Percentiles rank a stretch among this genome's conserved stretches.
Conservation (phyloP, 2,888 invertebrate genomes). For the Ectemnius cavifrons region DNA sequence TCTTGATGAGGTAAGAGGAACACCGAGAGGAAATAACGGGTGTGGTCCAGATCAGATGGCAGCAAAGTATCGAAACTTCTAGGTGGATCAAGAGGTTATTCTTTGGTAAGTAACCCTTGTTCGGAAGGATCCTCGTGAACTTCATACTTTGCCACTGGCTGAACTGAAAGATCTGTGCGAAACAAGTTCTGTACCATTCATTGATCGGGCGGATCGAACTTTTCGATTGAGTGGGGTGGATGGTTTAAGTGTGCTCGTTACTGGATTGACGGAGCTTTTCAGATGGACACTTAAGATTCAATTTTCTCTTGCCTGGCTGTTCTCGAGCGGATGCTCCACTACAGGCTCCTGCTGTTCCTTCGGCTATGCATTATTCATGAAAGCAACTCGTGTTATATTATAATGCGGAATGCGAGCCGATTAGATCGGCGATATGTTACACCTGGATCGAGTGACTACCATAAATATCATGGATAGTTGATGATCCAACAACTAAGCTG, state of each 20-base stretch:
- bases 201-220: too few relatives aligned
- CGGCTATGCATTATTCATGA: slow-evolving; percentile 76
- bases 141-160: too few relatives aligned
- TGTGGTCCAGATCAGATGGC: too few relatives aligned
- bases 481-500: not conserved
- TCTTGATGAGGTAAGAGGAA: too few relatives aligned
- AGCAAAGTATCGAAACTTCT: too few relatives aligned
- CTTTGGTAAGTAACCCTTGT: too few relatives aligned
- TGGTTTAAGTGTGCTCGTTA: slow-evolving; percentile 53
- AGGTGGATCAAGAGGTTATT: too few relatives aligned
- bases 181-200: too few relatives aligned
- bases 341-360: slow-evolving; percentile 74
- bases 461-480: not conserved
- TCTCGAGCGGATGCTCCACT: slow-evolving; percentile 75
- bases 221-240: too few relatives aligned
- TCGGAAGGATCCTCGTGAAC: too few relatives aligned
- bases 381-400: slow-evolving; percentile 73
- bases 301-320: slow-evolving; percentile 77
- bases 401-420: slow-evolving; percentile 45
- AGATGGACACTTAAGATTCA: slow-evolving; percentile 74
- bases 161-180: too few relatives aligned
- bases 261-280: slow-evolving; percentile 68
- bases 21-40: too few relatives aligned
- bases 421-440: slow-evolving; percentile 36
- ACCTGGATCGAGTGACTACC: not conserved